phyloP scores from a whole-genome alignment of 2,888 invertebrate species.

The Chesias legatella region DNA sequence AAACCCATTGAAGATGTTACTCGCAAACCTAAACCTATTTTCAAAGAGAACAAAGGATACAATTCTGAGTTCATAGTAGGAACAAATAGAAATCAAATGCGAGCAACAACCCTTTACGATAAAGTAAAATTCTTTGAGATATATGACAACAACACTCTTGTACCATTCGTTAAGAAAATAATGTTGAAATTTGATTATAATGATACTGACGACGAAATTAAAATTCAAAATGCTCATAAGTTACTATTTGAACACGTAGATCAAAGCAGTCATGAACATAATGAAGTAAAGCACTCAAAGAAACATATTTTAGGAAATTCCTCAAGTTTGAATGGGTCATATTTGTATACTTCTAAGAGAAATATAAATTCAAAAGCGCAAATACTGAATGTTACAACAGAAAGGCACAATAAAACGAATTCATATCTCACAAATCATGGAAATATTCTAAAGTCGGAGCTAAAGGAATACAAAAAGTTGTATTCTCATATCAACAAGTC shows the following conservation, averaged over 20 bases:
- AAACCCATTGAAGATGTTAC: no score
- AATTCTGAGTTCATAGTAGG: background rate
- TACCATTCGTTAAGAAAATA: constrained; percentile 15
- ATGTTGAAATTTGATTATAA: constrained; percentile 19
- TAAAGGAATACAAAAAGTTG: constrained; percentile 2
- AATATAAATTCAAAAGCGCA: constrained; percentile 4
- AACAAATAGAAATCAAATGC: background rate
- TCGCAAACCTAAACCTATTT: no score
- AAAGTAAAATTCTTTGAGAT: constrained; percentile 68
- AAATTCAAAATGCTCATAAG: constrained; percentile 24
- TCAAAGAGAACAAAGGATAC: no score
- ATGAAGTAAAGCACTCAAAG: constrained; percentile 41
- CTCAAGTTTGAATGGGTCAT: constrained; percentile 2
- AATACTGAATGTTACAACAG: constrained; percentile 1
- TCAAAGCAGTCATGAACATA: constrained; percentile 30
- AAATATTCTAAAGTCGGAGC: constrained; percentile 7
- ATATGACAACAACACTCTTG: constrained; percentile 52
- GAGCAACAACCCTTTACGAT: constrained; percentile 40
- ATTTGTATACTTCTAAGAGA: background rate
- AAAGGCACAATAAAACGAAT: constrained; percentile 2
- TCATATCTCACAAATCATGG: constrained; percentile 1
- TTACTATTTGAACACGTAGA: constrained; percentile 40
- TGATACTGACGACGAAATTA: constrained; percentile 20
- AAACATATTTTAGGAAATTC: constrained; percentile 38
- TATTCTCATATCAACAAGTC: constrained; percentile 23